A percentile compares a stretch with the other conserved stretches of the same genome.
Conservation (phyloP, 2,797 vertebrate species). For the Pantherophis vulpinus region DNA sequence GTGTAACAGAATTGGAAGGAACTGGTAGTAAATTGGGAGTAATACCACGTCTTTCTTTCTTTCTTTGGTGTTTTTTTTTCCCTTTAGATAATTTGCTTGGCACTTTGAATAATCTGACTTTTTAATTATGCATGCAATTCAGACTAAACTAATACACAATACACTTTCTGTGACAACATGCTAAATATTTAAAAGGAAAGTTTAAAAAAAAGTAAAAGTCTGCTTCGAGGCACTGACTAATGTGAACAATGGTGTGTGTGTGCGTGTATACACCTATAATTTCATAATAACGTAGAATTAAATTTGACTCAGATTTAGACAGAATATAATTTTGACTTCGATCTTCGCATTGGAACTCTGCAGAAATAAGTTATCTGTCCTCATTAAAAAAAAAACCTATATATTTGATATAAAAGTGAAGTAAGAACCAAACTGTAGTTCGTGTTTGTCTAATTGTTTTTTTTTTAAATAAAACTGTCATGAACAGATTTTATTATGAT, state of each 20-base stretch:
- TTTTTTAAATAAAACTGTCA: background rate
- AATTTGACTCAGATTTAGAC: background rate
- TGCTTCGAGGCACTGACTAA: background rate
- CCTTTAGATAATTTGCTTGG: conserved; percentile 13
- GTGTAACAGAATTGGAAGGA: background rate
- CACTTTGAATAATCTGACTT: conserved; percentile 20
- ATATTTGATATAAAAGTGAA: background rate
- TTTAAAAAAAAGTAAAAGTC: background rate
- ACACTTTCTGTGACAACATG: conserved; percentile 9
- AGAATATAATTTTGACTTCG: background rate
- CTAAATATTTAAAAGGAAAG: background rate
- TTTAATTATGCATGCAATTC: conserved; percentile 29
- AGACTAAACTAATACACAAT: background rate
- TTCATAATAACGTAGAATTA: background rate
- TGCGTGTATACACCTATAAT: background rate
- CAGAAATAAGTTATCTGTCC: background rate
- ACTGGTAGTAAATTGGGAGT: conserved; percentile 9
- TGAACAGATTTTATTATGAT: background rate
- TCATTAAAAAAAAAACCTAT: background rate
- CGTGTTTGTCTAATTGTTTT: background rate
- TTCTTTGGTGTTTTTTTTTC: background rate
- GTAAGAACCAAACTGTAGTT: background rate
- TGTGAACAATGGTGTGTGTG: background rate
- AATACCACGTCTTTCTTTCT: background rate
- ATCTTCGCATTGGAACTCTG: background rate